Evolutionary conservation across 2,888 invertebrate genomes (phyloP).

Genomic region (Hylaea fasciaria): DNA sequence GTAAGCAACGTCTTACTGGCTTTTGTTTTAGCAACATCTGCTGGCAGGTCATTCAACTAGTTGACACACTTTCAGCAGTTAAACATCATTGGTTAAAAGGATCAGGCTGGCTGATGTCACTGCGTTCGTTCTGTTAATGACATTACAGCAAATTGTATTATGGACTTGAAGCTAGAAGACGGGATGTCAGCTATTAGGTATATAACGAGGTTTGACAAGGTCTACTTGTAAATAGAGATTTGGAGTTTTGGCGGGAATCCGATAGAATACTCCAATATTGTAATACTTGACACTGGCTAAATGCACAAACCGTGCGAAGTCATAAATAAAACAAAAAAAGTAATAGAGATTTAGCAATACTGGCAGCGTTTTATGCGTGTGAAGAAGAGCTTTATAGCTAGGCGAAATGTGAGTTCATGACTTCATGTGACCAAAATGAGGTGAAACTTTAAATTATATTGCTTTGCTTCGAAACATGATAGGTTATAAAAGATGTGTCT

Average conservation of each 20-base stretch:
- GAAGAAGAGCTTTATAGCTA: conserved; percentile 25
- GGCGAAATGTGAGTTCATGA: conserved; percentile 16
- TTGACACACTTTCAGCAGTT: conserved; percentile 23
- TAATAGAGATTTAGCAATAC: too few species aligned
- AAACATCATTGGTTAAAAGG: conserved; percentile 51
- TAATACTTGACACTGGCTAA: too few species aligned
- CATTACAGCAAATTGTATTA: conserved; percentile 76
- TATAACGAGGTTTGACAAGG: conserved; percentile 1
- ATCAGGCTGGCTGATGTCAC: conserved; percentile 66
- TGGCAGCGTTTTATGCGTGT: conserved; percentile 16
- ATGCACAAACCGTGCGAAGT: too few species aligned
- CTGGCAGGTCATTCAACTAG: conserved; percentile 11
- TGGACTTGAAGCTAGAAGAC: conserved; percentile 49
- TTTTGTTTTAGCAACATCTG: conserved; percentile 8
- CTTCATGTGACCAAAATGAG: conserved; percentile 17
- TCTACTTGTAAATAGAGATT: conserved; percentile 26
- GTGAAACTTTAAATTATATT: conserved; percentile 1
- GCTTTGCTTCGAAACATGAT: neutral
- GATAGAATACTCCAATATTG: too few species aligned
- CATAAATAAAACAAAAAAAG: too few species aligned
- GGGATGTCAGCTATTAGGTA: conserved; percentile 41
- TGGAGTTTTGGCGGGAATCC: too few species aligned
- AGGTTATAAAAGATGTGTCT: too few species aligned
- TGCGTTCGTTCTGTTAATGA: conserved; percentile 61
- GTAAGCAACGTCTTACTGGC: neutral